phyloP scores from a whole-genome alignment of 1,140 invertebrate genomes.

The Saxidomus purpurata region DNA sequence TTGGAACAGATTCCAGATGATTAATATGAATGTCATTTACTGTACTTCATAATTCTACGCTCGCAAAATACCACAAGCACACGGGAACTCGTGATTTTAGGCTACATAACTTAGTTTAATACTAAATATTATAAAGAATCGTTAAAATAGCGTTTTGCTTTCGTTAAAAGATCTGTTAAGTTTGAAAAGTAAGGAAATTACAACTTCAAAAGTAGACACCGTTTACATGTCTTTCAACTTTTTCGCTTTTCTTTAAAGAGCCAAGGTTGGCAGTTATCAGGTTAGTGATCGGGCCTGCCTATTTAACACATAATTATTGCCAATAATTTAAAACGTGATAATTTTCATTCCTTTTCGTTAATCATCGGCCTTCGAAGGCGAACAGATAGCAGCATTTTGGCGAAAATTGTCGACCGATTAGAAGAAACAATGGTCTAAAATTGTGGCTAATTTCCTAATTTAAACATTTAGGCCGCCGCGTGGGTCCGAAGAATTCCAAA shows the following conservation, averaged over 20 bases:
- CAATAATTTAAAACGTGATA: constrained; percentile 52
- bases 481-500: constrained; percentile 20
- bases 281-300: neutral
- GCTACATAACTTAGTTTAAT: too few species aligned
- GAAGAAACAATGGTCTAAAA: constrained; percentile 44
- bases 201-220: neutral
- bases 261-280: constrained; percentile 43
- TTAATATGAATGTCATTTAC: too few species aligned
- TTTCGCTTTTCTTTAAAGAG: constrained; percentile 46
- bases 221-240: constrained; percentile 10
- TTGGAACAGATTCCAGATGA: too few species aligned
- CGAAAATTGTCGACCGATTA: constrained; percentile 25
- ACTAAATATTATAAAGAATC: too few species aligned
- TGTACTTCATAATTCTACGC: too few species aligned
- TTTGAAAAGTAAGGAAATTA: neutral
- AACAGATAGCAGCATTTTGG: neutral
- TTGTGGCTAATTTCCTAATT: constrained; percentile 49
- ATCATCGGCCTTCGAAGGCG: constrained; percentile 31
- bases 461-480: constrained; percentile 36
- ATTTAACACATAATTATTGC: constrained; percentile 56
- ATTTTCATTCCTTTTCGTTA: constrained; percentile 48
- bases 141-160: neutral
- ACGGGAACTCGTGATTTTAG: too few species aligned
- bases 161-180: neutral
- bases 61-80: too few species aligned